Conservation (phyloP, 1,140 invertebrate species). For the Diorhabda sublineata region DNA sequence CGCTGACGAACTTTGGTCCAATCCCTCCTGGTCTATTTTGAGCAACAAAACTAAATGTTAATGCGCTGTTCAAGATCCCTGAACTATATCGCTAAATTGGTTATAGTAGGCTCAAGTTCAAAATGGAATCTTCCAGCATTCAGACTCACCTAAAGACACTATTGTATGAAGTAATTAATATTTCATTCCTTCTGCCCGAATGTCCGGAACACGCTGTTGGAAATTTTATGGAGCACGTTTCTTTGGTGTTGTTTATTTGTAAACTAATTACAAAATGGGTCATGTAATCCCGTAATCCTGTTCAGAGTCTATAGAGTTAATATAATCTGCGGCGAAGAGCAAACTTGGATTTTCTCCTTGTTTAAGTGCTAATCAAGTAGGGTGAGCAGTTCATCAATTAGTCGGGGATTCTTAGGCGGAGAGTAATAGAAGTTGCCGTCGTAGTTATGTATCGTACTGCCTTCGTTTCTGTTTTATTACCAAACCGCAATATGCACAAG, state of each 20-base stretch:
- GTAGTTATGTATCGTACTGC: neutral
- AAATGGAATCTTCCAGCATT: too few relatives aligned
- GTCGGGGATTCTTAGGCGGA: constrained; percentile 28
- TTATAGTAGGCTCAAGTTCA: too few relatives aligned
- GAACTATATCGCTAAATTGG: too few relatives aligned
- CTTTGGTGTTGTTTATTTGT: constrained; percentile 8
- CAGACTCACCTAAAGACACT: too few relatives aligned
- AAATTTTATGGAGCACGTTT: neutral
- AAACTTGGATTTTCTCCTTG: constrained; percentile 29
- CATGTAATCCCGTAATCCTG: constrained; percentile 19
- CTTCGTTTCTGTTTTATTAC: neutral
- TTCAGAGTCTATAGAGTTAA: constrained; percentile 11
- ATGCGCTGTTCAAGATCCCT: too few relatives aligned
- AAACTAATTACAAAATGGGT: constrained; percentile 20
- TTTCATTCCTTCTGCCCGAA: neutral
- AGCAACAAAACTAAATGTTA: too few relatives aligned
- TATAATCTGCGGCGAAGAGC: constrained; percentile 19
- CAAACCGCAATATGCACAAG: neutral
- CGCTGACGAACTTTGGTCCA: too few relatives aligned
- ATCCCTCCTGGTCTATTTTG: too few relatives aligned
- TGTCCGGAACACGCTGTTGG: neutral
- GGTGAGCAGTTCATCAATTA: constrained; percentile 35
- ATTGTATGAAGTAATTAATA: neutral
- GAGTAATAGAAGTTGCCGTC: constrained; percentile 26
- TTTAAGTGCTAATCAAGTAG: constrained; percentile 31